Conservation (phyloP, 2,888 invertebrate genomes). For the Nephrotoma appendiculata region DNA sequence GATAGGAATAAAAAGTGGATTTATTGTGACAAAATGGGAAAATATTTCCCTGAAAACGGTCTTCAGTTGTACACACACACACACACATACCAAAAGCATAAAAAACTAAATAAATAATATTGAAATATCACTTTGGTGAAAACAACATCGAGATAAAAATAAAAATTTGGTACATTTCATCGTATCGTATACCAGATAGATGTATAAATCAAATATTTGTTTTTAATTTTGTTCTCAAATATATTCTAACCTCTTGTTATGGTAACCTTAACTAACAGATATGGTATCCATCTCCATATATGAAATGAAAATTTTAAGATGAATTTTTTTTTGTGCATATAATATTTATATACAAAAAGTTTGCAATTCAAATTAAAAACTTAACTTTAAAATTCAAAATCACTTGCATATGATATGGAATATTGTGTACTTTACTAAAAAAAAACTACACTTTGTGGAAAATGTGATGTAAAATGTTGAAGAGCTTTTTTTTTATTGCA, state of each 20-base stretch:
- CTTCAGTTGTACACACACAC: neutral
- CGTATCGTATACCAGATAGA: neutral
- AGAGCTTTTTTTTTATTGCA: neutral
- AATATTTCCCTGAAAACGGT: neutral
- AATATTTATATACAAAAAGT: neutral
- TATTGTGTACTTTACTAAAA: neutral
- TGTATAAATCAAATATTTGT: neutral
- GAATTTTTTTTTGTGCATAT: neutral
- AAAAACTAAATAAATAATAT: neutral
- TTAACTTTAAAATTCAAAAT: neutral
- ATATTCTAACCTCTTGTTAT: neutral
- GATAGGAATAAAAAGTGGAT: neutral
- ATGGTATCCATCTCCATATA: neutral
- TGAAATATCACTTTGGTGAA: neutral
- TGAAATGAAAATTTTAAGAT: neutral
- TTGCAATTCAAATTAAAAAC: neutral
- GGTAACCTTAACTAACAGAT: neutral
- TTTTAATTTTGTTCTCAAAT: neutral
- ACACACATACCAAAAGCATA: neutral
- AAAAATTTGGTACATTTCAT: neutral
- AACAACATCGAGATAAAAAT: neutral
- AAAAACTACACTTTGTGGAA: neutral
- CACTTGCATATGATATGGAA: neutral
- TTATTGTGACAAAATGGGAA: neutral
- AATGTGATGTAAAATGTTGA: neutral